Evolutionary conservation across 2,797 vertebrate genomes (phyloP), one percentile per base, ranked within the genome.

Genomic region (Tolypeutes matacus): DNA sequence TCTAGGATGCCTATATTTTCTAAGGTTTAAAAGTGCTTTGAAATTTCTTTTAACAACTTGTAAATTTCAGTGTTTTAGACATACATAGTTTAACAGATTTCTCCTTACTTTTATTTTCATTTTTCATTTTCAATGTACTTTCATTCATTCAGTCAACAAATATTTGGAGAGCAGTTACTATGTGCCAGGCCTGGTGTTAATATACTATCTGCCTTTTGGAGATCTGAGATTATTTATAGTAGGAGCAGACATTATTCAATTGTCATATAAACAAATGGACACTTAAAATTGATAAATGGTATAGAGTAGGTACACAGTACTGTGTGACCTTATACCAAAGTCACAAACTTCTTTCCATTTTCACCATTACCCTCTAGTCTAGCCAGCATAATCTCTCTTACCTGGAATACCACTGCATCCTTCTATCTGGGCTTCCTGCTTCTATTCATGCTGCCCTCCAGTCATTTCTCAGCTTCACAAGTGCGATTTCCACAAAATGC

Each of bases 51-150:
- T 64, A 81, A 80, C 80, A 77, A 86, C 53, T 53, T 86, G 42
- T 77, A 58, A 93, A 91, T 53, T 84, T 84, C n/a, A 85, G 6
- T 56, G 9, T 82, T 90, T 76, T 39, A n/a, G 9, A 78, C 1
- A 36, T 7, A 1, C 18, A 69, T 95, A 76, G 49, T 46, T 67
- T 81, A 58, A 23, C 29, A 87, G 70, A 76, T 77, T 1, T 86
- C 34, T 80, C 31, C 34, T 94, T 93, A 72, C 18, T 64, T 76
- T 81, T 67, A 46, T 76, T 56, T 56, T 20, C 53, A 56, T 25
- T n/a, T 96, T 89, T 93, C 76, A 84, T 91, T 89, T 94, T 83
- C 20, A 93, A 85, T 31, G 29, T 17, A 14, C 7, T 86, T 84
- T n/a, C 15, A 49, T 83, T 75, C 12, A 62, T 46, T 56, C 34